Conservation (phyloP, 2,888 invertebrate genomes). For the Ophion slaviceki region DNA sequence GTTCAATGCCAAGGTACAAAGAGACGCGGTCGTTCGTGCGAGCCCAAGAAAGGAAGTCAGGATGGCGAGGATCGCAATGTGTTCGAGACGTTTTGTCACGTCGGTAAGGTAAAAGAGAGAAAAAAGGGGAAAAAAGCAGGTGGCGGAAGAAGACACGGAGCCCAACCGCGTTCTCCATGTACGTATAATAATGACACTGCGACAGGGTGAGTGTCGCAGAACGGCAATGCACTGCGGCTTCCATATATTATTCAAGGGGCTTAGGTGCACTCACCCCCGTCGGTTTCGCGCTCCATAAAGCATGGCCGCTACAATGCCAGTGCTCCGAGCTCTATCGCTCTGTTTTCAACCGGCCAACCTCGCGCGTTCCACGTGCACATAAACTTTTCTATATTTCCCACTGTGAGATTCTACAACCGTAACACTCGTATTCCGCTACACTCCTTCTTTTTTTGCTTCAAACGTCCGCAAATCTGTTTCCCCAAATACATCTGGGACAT, state of each 20-base stretch:
- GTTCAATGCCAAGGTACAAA: not conserved
- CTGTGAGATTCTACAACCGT: constrained; percentile 13
- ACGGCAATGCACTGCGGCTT: constrained; percentile 76
- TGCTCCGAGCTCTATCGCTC: constrained; percentile 47
- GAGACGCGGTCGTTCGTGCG: not conserved
- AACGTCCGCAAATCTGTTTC: constrained; percentile 28
- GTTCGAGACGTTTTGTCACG: constrained; percentile 30
- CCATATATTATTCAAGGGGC: constrained; percentile 79
- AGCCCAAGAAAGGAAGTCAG: constrained; percentile 1
- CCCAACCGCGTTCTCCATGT: constrained; percentile 40
- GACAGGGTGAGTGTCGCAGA: constrained; percentile 74
- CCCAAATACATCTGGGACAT: not conserved
- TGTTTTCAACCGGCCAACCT: constrained; percentile 31
- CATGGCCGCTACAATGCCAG: constrained; percentile 63
- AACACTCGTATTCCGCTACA: constrained; percentile 19
- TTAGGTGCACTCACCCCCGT: constrained; percentile 61
- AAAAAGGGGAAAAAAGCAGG: not conserved
- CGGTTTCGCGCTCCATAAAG: constrained; percentile 64
- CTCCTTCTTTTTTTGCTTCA: constrained; percentile 6
- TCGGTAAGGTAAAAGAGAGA: constrained; percentile 12
- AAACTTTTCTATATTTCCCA: constrained; percentile 19
- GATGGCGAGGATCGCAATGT: constrained; percentile 10
- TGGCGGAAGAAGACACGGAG: constrained; percentile 32
- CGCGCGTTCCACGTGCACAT: constrained; percentile 20
- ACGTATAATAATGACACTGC: constrained; percentile 75